Conservation (phyloP, 2,888 invertebrate genomes). For the Meghimatium bilineatum region DNA sequence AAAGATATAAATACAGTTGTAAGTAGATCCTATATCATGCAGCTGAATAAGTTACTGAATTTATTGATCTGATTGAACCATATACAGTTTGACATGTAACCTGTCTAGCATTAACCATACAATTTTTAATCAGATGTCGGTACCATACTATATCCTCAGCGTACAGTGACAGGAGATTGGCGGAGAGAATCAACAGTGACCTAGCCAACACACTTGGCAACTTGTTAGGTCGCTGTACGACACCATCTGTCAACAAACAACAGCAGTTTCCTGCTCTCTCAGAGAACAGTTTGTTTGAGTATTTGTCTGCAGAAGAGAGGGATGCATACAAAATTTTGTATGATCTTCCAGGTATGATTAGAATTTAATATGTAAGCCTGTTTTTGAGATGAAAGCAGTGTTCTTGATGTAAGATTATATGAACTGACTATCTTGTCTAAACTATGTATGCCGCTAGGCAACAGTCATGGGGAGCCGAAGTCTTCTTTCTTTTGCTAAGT, state of each 20-base stretch:
- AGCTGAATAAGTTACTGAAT: too few species aligned
- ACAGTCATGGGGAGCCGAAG: too few species aligned
- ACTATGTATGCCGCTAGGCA: too few species aligned
- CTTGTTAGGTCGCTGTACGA: slow-evolving; percentile 88
- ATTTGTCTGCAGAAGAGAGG: slow-evolving; percentile 78
- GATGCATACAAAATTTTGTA: slow-evolving; percentile 79
- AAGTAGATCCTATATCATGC: too few species aligned
- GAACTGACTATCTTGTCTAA: too few species aligned
- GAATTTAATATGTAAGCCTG: too few species aligned
- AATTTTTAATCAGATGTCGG: neutral
- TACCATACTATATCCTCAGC: slow-evolving; percentile 82
- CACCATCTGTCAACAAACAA: slow-evolving; percentile 86
- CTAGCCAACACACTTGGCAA: slow-evolving; percentile 95
- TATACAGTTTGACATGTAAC: too few species aligned
- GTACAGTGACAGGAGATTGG: slow-evolving; percentile 87
- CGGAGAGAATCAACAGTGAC: slow-evolving; percentile 89
- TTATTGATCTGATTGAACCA: too few species aligned
- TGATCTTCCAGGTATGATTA: slow-evolving; percentile 80
- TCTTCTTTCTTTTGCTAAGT: too few species aligned
- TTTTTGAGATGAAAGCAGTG: too few species aligned
- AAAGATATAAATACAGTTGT: too few species aligned
- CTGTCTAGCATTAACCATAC: neutral
- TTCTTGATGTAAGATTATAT: too few species aligned
- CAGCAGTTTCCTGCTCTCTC: slow-evolving; percentile 83
- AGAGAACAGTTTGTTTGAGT: slow-evolving; percentile 53